phyloP scores from a whole-genome alignment of 2,888 invertebrate species.

The Drosophila cognata region DNA sequence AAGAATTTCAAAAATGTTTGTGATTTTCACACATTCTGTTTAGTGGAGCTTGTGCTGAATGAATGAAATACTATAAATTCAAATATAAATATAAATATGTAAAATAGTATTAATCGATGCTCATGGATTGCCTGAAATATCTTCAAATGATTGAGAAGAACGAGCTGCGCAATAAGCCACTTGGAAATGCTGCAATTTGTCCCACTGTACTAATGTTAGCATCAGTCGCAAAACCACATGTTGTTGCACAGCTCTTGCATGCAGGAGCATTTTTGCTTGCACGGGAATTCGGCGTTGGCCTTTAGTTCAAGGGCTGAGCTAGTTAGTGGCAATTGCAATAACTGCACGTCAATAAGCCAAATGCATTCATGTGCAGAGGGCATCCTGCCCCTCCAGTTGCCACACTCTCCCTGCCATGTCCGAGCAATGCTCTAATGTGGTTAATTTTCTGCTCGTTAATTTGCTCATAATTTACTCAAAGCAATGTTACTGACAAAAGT shows the following conservation, averaged over 20 bases:
- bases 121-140: neutral
- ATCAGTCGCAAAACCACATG: slow-evolving; percentile 9
- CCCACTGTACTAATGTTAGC: slow-evolving; percentile 48
- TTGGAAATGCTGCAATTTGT: neutral
- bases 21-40: neutral
- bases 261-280: slow-evolving; percentile 29
- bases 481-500: slow-evolving; percentile 75
- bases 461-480: slow-evolving; percentile 69
- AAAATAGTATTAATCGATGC: neutral
- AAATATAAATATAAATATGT: neutral
- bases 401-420: slow-evolving; percentile 1
- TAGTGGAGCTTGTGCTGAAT: too few relatives aligned
- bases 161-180: neutral
- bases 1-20: neutral
- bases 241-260: slow-evolving; percentile 27
- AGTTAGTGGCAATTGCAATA: slow-evolving; percentile 42
- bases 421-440: slow-evolving; percentile 65
- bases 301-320: slow-evolving; percentile 46
- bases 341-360: slow-evolving; percentile 32
- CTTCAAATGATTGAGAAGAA: neutral
- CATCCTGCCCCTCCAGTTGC: slow-evolving; percentile 6
- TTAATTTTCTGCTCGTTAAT: slow-evolving; percentile 80
- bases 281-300: slow-evolving; percentile 16
- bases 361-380: neutral
- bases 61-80: neutral